Percentiles rank a stretch among this genome's conserved stretches.
These are phyloP conservation scores for Venustoraphidia nigricollis DNA, from an alignment of 2,888 invertebrate genomes.

Conservation along the genomic window DNA sequence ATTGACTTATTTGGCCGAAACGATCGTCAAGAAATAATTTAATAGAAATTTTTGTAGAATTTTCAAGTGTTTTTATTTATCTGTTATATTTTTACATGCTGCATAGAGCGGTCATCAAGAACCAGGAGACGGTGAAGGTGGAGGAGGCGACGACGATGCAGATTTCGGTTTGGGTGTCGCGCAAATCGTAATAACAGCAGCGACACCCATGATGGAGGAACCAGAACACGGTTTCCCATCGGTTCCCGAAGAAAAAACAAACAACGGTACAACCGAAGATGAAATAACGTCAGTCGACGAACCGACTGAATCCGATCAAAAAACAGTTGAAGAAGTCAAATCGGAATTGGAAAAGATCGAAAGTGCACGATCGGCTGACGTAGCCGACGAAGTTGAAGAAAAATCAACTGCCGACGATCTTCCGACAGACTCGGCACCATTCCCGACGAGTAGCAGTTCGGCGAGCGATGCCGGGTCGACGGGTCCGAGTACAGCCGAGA, in stretches of 20 bases:
- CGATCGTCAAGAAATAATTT: too few species aligned
- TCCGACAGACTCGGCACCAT: constrained; percentile 40
- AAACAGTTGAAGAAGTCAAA: constrained; percentile 12
- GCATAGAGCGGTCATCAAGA: constrained; percentile 5
- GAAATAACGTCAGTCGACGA: constrained; percentile 10
- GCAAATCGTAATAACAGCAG: constrained; percentile 85
- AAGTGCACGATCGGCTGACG: constrained; percentile 10
- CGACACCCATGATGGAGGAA: constrained; percentile 84
- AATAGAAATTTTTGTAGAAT: too few species aligned
- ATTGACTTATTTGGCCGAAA: too few species aligned
- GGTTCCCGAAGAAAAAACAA: constrained; percentile 24
- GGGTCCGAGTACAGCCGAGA: constrained; percentile 44
- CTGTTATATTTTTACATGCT: too few species aligned
- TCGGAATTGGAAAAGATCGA: constrained; percentile 8
- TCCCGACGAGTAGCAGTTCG: constrained; percentile 47
- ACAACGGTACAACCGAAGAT: constrained; percentile 17
- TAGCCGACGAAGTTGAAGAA: constrained; percentile 22
- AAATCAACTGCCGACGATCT: constrained; percentile 33
- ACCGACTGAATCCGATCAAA: constrained; percentile 14
- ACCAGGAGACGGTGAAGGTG: constrained; percentile 12
- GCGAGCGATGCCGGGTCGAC: constrained; percentile 50
- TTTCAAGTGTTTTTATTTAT: too few species aligned
- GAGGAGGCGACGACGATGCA: constrained; percentile 23
- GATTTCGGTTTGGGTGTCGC: constrained; percentile 66
- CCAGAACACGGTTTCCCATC: constrained; percentile 67